These are phyloP conservation scores for Heliconius hewitsoni DNA, from an alignment of 1,140 invertebrate species.

Conservation along the genomic window DNA sequence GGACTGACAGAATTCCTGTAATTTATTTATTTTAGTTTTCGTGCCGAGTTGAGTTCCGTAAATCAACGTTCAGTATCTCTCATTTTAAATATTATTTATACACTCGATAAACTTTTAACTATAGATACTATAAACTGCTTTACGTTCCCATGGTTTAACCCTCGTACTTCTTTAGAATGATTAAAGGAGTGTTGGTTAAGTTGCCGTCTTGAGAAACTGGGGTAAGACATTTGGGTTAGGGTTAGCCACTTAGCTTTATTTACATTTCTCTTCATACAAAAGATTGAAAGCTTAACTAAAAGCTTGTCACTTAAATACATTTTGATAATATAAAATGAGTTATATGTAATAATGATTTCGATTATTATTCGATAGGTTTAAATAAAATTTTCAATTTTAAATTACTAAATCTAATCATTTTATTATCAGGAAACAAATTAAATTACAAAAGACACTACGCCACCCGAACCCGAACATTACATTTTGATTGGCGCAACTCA, in stretches of 20 bases:
- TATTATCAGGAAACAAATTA: no score
- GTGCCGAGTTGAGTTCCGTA: neutral
- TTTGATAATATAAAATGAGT: no score
- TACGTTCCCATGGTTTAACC: slow-evolving; percentile 7
- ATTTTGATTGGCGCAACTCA: no score
- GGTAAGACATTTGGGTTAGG: neutral
- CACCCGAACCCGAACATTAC: no score
- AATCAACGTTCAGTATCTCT: neutral
- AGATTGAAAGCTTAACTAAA: neutral
- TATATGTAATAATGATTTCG: no score
- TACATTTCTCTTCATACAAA: neutral
- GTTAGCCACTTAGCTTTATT: slow-evolving; percentile 9
- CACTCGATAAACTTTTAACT: neutral
- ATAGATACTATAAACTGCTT: neutral
- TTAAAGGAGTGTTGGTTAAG: neutral
- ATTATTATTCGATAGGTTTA: no score
- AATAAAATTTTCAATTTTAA: no score
- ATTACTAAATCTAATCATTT: no score
- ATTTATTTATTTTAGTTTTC: neutral
- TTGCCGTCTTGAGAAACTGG: slow-evolving; percentile 7
- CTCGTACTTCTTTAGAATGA: neutral
- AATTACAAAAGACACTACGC: no score
- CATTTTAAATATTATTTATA: neutral
- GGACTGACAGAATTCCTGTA: no score
- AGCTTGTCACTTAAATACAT: neutral